Conservation (phyloP, 2,888 invertebrate genomes). For the Germaria angustata region DNA sequence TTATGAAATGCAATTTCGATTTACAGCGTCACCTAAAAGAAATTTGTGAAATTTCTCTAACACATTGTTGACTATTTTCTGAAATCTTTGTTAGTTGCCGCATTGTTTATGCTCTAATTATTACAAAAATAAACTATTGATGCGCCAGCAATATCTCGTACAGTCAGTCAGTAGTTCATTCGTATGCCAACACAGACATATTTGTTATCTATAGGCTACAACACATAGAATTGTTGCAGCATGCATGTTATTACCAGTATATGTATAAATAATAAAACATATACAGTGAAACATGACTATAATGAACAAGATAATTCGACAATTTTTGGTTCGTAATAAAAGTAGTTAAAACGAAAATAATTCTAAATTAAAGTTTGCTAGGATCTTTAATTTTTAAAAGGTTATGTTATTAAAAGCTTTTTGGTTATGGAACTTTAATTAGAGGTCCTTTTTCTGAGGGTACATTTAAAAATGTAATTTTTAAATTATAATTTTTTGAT, state of each 20-base stretch:
- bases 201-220: not conserved
- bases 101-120: slow-evolving; percentile 1
- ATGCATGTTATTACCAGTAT: not conserved
- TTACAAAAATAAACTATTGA: not conserved
- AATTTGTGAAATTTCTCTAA: not conserved
- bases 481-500: too few species aligned
- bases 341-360: too few species aligned
- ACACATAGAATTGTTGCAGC: too few species aligned
- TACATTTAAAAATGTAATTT: too few species aligned
- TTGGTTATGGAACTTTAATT: too few species aligned
- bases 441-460: too few species aligned
- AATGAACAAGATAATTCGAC: too few species aligned
- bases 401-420: too few species aligned
- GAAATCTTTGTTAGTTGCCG: not conserved
- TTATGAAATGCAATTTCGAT: not conserved
- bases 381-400: too few species aligned
- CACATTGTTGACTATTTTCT: not conserved
- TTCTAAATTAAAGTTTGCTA: too few species aligned
- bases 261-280: not conserved
- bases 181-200: not conserved
- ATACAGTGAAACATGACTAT: not conserved
- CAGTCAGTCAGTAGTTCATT: too few species aligned
- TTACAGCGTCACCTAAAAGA: not conserved
- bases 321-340: too few species aligned
- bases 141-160: not conserved